Conservation (phyloP, 2,888 invertebrate species). For the Zootermopsis nevadensis region DNA sequence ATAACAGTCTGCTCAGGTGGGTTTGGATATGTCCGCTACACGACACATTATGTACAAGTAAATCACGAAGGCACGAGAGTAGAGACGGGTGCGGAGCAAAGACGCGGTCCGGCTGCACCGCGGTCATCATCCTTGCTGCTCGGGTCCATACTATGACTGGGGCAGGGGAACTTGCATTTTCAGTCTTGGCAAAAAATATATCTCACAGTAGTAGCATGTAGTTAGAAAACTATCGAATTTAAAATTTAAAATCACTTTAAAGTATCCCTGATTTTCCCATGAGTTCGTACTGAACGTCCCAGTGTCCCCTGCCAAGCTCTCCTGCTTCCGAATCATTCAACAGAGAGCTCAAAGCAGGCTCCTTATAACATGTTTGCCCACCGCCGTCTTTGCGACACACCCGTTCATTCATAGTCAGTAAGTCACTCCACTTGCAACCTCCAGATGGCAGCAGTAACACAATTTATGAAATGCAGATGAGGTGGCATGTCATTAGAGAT, state of each 20-base stretch:
- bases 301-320: neutral
- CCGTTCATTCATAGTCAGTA: conserved; percentile 6
- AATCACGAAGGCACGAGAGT: conserved; percentile 45
- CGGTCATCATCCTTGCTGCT: neutral
- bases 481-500: neutral
- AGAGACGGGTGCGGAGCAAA: conserved; percentile 34
- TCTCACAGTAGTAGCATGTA: neutral
- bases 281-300: conserved; percentile 28
- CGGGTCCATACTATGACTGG: neutral
- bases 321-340: neutral
- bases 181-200: conserved; percentile 36
- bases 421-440: conserved; percentile 14
- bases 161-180: neutral
- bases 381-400: conserved; percentile 5
- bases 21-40: neutral
- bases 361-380: neutral
- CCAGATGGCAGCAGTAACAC: conserved; percentile 6
- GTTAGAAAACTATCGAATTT: conserved; percentile 37
- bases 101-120: neutral
- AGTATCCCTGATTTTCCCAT: conserved; percentile 38
- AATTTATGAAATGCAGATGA: conserved; percentile 15
- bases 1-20: neutral
- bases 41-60: neutral
- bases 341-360: conserved; percentile 8
- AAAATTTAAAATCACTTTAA: conserved; percentile 19